Evolutionary conservation across 2,888 invertebrate species (phyloP), one percentile per base, ranked within the genome.

Genomic region (Horisme vitalbata): DNA sequence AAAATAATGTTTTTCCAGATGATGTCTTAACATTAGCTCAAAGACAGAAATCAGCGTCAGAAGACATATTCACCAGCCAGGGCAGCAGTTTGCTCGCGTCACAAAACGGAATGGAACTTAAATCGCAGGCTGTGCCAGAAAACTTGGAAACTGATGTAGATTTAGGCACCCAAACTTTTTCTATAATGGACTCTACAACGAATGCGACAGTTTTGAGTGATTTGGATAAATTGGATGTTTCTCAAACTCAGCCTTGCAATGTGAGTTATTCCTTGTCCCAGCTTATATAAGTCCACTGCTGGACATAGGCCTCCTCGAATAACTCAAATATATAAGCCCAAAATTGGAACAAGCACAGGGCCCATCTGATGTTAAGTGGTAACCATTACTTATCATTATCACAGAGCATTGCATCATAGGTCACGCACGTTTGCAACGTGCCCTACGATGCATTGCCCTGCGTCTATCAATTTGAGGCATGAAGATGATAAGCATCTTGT

Each of bases 21-120:
- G 83, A 82, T 15, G 75, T 76, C 44, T 53, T 86, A 11, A 81
- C 78, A 48, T 57, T 83, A 46, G 86, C 83, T 6, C 86, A 87
- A 59, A 61, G 58, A 36, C 72, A 72, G 8, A 72, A 72, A 52
- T 74, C 76, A 0, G 52, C 41, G 10, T 81, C 84, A 15, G 81
- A 80, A 32, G 83, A 86, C 14, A 51, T 84, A 23, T 83, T 85
- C 43, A 65, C 72, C 5, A 83, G 79, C 27, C 83, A 82, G 63
- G 75, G 74, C 37, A 77, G 66, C 50, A 43, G 41, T 12, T 21
- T 49, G 21, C 27, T 55, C 7, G 37, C 45, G 11, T 41, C 54
- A 0, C 52, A 49, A 39, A 63, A 46, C 38, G 41, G 6, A 18
- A 6, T 6, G 5, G 6, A 18, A 18, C 6, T 34, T 28, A 34